Evolutionary conservation across 2,888 invertebrate genomes (phyloP).

Genomic region (Plagodis dolabraria): DNA sequence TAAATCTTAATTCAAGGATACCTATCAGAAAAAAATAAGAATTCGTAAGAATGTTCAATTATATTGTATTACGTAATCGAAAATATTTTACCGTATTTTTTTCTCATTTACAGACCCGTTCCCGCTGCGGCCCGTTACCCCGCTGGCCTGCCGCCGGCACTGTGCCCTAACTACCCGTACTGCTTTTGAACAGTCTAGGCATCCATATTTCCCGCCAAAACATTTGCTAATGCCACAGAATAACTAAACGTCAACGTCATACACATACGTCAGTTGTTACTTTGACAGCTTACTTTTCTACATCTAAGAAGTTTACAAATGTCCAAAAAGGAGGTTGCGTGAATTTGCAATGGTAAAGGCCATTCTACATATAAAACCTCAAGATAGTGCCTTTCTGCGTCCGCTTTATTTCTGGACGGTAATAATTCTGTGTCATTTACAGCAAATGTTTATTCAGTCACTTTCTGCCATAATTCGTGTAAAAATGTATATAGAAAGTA

Average conservation of each 20-base stretch:
- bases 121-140: constrained; percentile 74
- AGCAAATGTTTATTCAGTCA: constrained; percentile 18
- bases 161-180: constrained; percentile 86
- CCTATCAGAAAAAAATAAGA: no score
- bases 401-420: constrained; percentile 4
- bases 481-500: constrained; percentile 22
- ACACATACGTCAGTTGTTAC: constrained; percentile 4
- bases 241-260: constrained; percentile 20
- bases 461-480: constrained; percentile 28
- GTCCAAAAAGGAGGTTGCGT: not conserved
- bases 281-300: constrained; percentile 26
- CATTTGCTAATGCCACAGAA: constrained; percentile 24
- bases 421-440: constrained; percentile 8
- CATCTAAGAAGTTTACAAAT: not conserved
- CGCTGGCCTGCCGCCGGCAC: constrained; percentile 80
- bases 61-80: not conserved
- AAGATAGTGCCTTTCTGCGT: not conserved
- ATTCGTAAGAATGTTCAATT: no score
- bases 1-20: no score
- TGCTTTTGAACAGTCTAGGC: constrained; percentile 58
- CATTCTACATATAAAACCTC: no score
- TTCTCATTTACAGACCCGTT: constrained; percentile 54
- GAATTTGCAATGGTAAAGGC: no score
- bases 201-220: constrained; percentile 19
- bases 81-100: not conserved